A percentile compares a stretch with the other conserved stretches of the same genome.
These are phyloP conservation scores for Epizoanthus stellaris DNA, from an alignment of 92 coral and sea anemone genomes.

Conservation along the genomic window DNA sequence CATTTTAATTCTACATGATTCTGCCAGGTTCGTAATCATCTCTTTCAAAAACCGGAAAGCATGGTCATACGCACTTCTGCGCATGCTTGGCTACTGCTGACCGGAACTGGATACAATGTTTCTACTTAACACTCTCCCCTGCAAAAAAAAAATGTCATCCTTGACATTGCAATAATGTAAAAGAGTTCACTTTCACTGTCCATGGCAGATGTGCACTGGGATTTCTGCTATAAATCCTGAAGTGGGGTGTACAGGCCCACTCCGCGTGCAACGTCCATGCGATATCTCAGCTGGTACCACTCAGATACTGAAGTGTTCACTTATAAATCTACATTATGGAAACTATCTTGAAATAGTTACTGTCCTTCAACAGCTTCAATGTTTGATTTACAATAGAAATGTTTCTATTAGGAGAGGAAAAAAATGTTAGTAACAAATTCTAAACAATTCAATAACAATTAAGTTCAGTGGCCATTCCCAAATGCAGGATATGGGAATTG, in stretches of 20 bases:
- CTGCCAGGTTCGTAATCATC: too few species aligned
- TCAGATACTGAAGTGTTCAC: slow-evolving; percentile 18
- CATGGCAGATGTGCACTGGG: not conserved
- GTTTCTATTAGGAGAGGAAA: too few species aligned
- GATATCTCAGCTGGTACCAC: slow-evolving; percentile 29
- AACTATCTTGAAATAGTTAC: not conserved
- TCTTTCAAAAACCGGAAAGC: not conserved
- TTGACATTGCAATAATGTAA: slow-evolving; percentile 1
- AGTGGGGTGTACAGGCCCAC: slow-evolving; percentile 6
- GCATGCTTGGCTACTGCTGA: not conserved
- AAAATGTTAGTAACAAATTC: not conserved
- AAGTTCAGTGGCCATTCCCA: too few species aligned
- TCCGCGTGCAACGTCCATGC: slow-evolving; percentile 8
- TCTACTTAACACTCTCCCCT: slow-evolving; percentile 23
- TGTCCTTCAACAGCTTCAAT: not conserved
- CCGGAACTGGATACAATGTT: not conserved
- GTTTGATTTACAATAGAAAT: not conserved
- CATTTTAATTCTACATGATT: too few species aligned
- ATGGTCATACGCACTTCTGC: not conserved
- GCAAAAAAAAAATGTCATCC: slow-evolving; percentile 1
- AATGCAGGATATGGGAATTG: too few species aligned
- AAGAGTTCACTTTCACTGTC: not conserved
- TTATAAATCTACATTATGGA: not conserved
- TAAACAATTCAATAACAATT: not conserved
- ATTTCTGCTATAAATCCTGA: not conserved